Evolutionary conservation across 2,888 invertebrate species (phyloP), one percentile per base, ranked within the genome.

Genomic region (Deilephila elpenor): DNA sequence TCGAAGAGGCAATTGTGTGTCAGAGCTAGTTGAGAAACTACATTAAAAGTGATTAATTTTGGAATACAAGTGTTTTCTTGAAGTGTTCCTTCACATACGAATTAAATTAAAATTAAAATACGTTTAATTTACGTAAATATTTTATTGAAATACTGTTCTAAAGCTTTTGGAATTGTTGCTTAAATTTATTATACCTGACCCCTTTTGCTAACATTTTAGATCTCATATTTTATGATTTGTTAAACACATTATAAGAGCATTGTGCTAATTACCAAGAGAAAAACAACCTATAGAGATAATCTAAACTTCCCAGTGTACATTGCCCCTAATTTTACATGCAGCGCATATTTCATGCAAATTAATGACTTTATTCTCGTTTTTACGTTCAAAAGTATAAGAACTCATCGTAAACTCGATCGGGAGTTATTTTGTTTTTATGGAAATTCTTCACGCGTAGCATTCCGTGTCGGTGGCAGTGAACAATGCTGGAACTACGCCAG

Each of bases 341-440:
- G n/a, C n/a, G n/a, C 34, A 8, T n/a, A 34, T 34, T 62, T 32
- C 34, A 19, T 44, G 44, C 44, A n/a, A 34, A 34, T n/a, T 8
- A n/a, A 37, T 64, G 34, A 37, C 34, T 37, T 64, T 64, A 44
- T 29, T 51, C 44, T 20, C 11, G 19, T 44, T 44, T 56, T 56
- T 56, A 56, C 56, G 56, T n/a, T 44, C 44, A 14, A 25, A 7
- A 25, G 44, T 51, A 51, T 51, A 51, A 67, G 51, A 67, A 51
- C 25, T 56, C n/a, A n/a, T 56, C 2, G 44, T 67, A 44, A 34
- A 29, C 51, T 29, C 67, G n/a, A 72, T 76, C 73, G 73, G 75
- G 76, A 79, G 77, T 70, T 73, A 60, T 59, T 11, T 56, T 75
- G 74, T 72, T 76, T 78, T 78, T 73, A 70, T 71, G 59, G 44